Evolutionary conservation across 2,113 vertebrate species (phyloP), one percentile per base, ranked within the genome.

Genomic region (Chlamydotis undulata): DNA sequence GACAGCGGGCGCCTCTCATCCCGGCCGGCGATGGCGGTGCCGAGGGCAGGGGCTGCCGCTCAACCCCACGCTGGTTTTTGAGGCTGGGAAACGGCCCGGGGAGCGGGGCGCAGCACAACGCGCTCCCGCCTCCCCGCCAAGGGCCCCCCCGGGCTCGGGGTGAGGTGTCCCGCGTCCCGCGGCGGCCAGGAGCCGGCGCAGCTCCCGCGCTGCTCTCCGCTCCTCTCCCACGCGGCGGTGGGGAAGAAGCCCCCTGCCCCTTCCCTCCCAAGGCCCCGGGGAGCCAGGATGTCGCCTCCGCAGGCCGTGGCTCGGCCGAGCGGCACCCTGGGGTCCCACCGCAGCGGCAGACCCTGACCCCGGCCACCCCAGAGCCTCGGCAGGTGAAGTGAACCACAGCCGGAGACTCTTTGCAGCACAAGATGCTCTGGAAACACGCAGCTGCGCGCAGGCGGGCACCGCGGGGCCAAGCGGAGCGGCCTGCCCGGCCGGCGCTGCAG

Each of bases 401-500:
- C n/a, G n/a, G n/a, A n/a, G n/a, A 23, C 3, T 19, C 12, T 49
- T 29, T 23, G n/a, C 41, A 49, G 14, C 52, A 65, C 23, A 57
- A 76, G 14, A 50, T 8, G 64, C 47, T 47, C 39, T 26, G 67
- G 28, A 31, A 31, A 37, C 55, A 45, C 5, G 52, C 35, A 49
- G 41, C 39, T 13, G 25, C 35, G 56, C 25, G 43, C 28, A 16
- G n/a, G n/a, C 11, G 7, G 37, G 37, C 37, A 9, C 25, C 5
- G 37, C 19, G 2, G 24, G 50, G 33, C 8, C 1, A 33, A 68
- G 41, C 21, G 14, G 52, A 19, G 63, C 50, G 76, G 28, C 29
- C 35, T 25, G 31, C 39, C 39, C 1, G 33, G 61, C 22, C 1
- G 8, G 29, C 3, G 8, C 37, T 1, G 3, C 64, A 22, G 39